phyloP scores from a whole-genome alignment of 1,140 invertebrate species.

The Drosophila trapezifrons region DNA sequence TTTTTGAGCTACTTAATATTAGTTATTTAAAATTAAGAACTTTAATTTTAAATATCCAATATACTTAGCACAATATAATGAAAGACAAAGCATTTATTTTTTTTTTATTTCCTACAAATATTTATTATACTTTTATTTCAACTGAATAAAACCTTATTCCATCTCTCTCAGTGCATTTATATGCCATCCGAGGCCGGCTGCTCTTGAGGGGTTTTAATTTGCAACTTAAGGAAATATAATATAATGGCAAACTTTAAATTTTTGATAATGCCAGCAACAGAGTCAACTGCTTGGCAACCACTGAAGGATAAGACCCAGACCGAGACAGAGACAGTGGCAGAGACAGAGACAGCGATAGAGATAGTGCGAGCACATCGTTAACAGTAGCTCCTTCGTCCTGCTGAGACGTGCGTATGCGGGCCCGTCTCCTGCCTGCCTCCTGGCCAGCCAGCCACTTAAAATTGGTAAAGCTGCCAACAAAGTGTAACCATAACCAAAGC shows the following conservation, averaged over 20 bases:
- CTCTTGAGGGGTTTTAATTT: slow-evolving; percentile 70
- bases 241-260: slow-evolving; percentile 76
- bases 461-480: neutral
- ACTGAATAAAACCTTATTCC: too few relatives aligned
- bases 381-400: slow-evolving; percentile 17
- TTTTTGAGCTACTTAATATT: too few relatives aligned
- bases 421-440: too few relatives aligned
- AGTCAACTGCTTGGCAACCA: slow-evolving; percentile 43
- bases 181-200: slow-evolving; percentile 22
- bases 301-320: slow-evolving; percentile 9
- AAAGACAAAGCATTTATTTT: too few relatives aligned
- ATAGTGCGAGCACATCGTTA: neutral
- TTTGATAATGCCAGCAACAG: slow-evolving; percentile 73
- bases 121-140: too few relatives aligned
- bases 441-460: neutral
- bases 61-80: too few relatives aligned
- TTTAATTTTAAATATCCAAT: too few relatives aligned
- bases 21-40: too few relatives aligned
- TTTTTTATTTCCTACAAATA: too few relatives aligned
- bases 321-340: neutral
- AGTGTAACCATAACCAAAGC: neutral
- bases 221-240: slow-evolving; percentile 73
- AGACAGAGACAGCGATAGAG: neutral
- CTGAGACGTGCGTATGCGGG: slow-evolving; percentile 2
- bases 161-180: slow-evolving; percentile 16